phyloP scores from a whole-genome alignment of 53 echinoderm and acorn worm species.

The Paelopatides confundens region DNA sequence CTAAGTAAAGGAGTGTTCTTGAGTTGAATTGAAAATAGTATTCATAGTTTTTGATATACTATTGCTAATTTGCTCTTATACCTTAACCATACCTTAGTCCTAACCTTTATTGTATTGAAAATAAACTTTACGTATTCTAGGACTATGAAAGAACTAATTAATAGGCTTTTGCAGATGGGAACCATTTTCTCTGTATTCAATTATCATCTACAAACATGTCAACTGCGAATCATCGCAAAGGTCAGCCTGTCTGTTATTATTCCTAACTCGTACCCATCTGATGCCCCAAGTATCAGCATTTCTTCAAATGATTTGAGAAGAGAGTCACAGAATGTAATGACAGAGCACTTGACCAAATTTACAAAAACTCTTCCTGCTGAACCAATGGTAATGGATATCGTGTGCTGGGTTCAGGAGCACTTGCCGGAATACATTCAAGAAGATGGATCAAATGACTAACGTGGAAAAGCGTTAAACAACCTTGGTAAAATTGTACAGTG shows the following conservation, averaged over 20 bases:
- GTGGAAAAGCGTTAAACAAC: no score
- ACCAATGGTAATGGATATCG: constrained; percentile 89
- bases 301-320: not conserved
- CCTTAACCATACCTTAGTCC: no score
- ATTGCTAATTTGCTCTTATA: no score
- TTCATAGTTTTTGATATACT: no score
- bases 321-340: not conserved
- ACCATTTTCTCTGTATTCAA: not conserved
- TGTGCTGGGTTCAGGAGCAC: constrained; percentile 83
- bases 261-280: not conserved
- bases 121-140: no score
- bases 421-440: constrained; percentile 25
- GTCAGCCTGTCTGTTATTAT: not conserved
- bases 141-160: no score
- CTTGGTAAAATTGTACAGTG: no score
- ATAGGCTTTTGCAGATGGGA: constrained; percentile 34
- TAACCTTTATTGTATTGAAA: no score
- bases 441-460: not conserved
- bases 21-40: no score
- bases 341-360: not conserved
- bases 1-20: no score
- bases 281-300: not conserved
- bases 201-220: not conserved
- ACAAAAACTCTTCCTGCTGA: constrained; percentile 45
- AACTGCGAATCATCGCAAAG: not conserved